Conservation (phyloP, 2,113 vertebrate genomes). For the Siphamia tubifer region DNA sequence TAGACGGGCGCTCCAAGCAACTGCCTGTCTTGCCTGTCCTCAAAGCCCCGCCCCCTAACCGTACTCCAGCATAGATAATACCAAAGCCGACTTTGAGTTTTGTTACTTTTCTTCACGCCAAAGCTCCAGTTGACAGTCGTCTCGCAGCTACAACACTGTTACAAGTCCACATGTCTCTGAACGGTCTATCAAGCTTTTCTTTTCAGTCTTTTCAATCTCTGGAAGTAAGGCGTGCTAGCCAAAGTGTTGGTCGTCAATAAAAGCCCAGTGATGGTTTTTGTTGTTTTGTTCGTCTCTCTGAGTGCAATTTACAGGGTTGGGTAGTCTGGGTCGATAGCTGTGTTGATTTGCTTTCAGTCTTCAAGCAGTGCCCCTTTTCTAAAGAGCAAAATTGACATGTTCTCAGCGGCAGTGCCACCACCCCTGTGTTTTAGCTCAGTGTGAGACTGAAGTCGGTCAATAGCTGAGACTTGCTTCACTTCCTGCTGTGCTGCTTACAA, state of each 20-base stretch:
- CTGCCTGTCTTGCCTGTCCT: too few species aligned
- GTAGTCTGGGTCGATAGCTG: slow-evolving; percentile 66
- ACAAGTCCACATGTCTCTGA: neutral
- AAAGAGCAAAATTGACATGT: slow-evolving; percentile 79
- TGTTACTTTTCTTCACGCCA: neutral
- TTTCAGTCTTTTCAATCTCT: slow-evolving; percentile 34
- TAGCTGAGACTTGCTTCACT: slow-evolving; percentile 60
- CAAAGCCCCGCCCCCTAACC: too few species aligned
- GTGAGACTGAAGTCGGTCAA: slow-evolving; percentile 56
- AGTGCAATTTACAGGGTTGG: slow-evolving; percentile 68
- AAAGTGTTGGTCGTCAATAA: slow-evolving; percentile 64
- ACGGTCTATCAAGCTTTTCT: slow-evolving; percentile 7
- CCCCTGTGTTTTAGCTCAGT: slow-evolving; percentile 63
- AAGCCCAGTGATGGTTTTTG: slow-evolving; percentile 61
- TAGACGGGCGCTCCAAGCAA: too few species aligned
- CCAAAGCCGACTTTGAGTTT: neutral
- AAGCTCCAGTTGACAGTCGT: neutral
- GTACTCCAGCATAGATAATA: too few species aligned
- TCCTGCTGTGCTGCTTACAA: slow-evolving; percentile 70
- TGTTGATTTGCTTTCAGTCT: slow-evolving; percentile 76
- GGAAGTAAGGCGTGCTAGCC: slow-evolving; percentile 30
- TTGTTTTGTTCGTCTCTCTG: slow-evolving; percentile 65
- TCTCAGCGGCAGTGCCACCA: slow-evolving; percentile 65
- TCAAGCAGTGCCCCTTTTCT: slow-evolving; percentile 67
- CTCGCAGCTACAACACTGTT: neutral